Evolutionary conservation across 1,140 invertebrate genomes (phyloP).

Genomic region (Bombus sibiricus): DNA sequence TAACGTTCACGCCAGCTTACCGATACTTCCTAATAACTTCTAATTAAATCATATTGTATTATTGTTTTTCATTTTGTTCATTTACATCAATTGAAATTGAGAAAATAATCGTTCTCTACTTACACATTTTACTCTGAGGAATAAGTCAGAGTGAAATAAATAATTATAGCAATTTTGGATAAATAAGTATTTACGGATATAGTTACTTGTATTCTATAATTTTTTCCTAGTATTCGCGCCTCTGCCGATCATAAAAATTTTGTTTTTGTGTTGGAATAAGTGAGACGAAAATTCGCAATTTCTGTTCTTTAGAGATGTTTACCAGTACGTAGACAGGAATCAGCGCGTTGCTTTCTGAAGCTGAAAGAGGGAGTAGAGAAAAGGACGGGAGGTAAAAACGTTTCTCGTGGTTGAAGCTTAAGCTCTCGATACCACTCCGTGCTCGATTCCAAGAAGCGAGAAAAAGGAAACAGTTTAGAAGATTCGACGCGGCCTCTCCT

Average conservation of each 20-base stretch:
- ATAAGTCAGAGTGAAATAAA: too few relatives aligned
- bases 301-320: neutral
- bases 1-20: neutral
- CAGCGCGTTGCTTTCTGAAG: constrained; percentile 18
- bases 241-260: too few relatives aligned
- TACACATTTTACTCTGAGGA: too few relatives aligned
- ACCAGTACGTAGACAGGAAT: neutral
- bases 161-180: too few relatives aligned
- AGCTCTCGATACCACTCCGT: constrained; percentile 1
- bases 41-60: neutral
- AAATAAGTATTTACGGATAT: too few relatives aligned
- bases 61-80: too few relatives aligned
- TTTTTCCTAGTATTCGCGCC: too few relatives aligned
- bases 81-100: too few relatives aligned
- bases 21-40: neutral
- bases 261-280: neutral
- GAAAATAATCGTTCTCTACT: too few relatives aligned
- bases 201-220: too few relatives aligned
- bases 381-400: neutral
- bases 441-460: neutral
- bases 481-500: neutral
- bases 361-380: neutral
- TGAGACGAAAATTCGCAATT: neutral
- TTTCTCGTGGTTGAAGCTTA: constrained; percentile 8
- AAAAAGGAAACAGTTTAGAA: neutral